Base-by-base conservation (phyloP, 2,113 vertebrate species). In the Archocentrus centrarchus region DNA sequence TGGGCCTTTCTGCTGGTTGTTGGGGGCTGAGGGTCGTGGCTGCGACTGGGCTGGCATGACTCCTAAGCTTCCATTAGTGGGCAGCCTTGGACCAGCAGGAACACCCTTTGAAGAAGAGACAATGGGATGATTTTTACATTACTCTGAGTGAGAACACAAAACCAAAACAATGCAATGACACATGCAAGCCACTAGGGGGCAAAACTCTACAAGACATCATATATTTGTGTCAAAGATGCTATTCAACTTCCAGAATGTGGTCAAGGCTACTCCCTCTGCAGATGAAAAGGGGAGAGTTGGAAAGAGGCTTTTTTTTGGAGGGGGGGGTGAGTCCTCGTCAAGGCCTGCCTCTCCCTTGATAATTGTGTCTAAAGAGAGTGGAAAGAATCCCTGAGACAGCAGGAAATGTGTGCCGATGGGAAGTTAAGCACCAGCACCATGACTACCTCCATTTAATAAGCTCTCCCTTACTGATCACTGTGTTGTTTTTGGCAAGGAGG, bases 1-100 rank as follows among this genome's bases (percentile, higher is more conserved):
- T 0, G 88, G 77, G 59, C 89, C 88, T 82, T 95, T 96, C 84
- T 94, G 94, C 81, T 92, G 97, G 95, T 88, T 97, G 94, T 78
- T 96, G 93, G 92, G 95, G 83, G 82, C 94, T 79, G 95, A 58
- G 5, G 85, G 91, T 93, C 96, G 95, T 86, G 92, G 94, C 88
- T 96, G 91, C 87, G 96, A 86, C 93, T 93, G 93, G 91, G 87
- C 77, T 17, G 91, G 62, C 84, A 95, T 76, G 76, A 89, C 91
- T 44, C 89, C 91, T 11, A 95, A 75, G 70, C 60, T 92, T 50
- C 91, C 92, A 7, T 92, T 94, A 11, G 83, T 70, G 35, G 94
- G 90, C 61, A 93, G 83, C 81, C 93, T 92, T 3, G 93, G 90
- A 39, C 90, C 94, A 17, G 89, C 57, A 47, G 92, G 83, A 59